Conservation (phyloP, 2,797 vertebrate species). For the Propithecus deckenii region DNA sequence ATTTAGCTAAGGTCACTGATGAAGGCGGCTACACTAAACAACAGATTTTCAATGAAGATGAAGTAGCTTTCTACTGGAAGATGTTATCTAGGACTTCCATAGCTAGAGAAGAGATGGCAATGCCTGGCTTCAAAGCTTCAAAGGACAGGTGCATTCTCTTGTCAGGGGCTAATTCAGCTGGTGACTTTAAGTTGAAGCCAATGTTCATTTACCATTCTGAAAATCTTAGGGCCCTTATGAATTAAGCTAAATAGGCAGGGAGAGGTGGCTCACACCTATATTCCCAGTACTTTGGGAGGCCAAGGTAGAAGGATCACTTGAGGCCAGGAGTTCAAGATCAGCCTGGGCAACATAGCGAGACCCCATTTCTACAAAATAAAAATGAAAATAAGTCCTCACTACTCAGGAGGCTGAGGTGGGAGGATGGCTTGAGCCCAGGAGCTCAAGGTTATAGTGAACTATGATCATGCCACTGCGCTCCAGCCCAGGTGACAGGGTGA, state of each 20-base stretch:
- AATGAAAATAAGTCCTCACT: not conserved
- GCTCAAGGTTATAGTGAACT: not conserved
- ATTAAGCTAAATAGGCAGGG: not conserved
- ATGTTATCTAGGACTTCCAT: not conserved
- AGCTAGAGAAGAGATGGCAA: not conserved
- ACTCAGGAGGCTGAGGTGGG: not conserved
- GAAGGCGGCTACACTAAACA: not conserved
- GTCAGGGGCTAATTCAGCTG: not conserved
- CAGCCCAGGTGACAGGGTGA: not conserved
- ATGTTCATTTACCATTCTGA: not conserved
- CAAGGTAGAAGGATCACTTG: not conserved
- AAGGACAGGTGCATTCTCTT: not conserved
- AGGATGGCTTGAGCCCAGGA: not conserved
- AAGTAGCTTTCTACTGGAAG: not conserved
- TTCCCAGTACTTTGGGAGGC: not conserved
- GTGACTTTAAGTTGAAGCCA: not conserved
- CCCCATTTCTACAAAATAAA: not conserved
- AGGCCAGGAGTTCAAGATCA: not conserved
- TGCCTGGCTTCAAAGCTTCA: not conserved
- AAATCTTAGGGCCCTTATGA: not conserved
- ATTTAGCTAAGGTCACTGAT: not conserved
- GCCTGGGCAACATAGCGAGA: not conserved
- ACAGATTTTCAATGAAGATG: not conserved
- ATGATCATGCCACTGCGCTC: not conserved
- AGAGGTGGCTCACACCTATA: not conserved